Base-by-base conservation (phyloP, 1,140 invertebrate genomes). In the Aphis gossypii region DNA sequence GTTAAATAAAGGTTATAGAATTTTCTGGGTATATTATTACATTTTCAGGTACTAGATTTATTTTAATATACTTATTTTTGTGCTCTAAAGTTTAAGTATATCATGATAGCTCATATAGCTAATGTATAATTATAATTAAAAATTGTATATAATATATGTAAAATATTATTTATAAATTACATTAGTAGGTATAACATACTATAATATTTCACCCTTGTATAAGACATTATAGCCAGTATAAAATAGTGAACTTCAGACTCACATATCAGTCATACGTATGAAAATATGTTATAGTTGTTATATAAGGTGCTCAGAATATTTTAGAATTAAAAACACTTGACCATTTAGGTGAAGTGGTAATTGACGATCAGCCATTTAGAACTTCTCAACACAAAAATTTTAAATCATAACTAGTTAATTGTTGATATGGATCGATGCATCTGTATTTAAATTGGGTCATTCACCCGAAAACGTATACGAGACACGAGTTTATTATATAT, bases 371-470 rank as follows among this genome's bases (percentile, higher is more conserved):
- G 48, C 44, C 48, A 86, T 18, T 83, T 35, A 51, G 11, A 83
- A 93, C 82, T 51, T 25, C 20, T 18, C 30, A 46, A 56, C 54
- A 44, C 20, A n/a, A 21, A 23, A 54, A 84, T 83, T 84, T 25
- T 4, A 93, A 83, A 86, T 90, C 38, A 56, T 93, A 41, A 86
- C 41, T 44, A 84, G 46, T 92, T 83, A 51, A 83, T 83, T 76
- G 46, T 44, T 84, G 92, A 56, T 56, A 93, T 35, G 91, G 76
- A 92, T 92, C 60, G 91, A 46, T 84, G 82, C 92, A 51, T 86
- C 82, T 18, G 38, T 38, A 38, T 84, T 93, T 41, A 84, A 86
- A 93, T 93, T 93, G n/a, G 82, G 82, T 20, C 92, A 54, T 93
- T 86, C 82, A 56, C 76, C 92, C n/a, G 1, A 23, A 90, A 90